These are phyloP conservation scores for Dasyornis broadbenti DNA, from an alignment of 2,113 vertebrate genomes.

Conservation along the genomic window DNA sequence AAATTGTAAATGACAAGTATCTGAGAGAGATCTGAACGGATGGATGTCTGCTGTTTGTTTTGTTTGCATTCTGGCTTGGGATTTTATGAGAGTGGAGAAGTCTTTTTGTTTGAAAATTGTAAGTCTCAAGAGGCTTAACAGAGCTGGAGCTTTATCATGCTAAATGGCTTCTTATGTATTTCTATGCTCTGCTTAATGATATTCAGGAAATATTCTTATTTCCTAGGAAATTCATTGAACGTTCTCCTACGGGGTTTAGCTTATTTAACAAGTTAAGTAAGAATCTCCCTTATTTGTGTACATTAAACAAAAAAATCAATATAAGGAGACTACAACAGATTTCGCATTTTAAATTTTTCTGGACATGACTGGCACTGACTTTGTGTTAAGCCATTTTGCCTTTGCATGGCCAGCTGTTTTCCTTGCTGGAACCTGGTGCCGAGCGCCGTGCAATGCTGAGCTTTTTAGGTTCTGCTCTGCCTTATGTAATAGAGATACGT, in stretches of 20 bases:
- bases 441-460: background rate
- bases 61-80: background rate
- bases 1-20: background rate
- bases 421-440: background rate
- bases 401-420: background rate
- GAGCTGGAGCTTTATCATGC: slow-evolving; percentile 1
- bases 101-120: slow-evolving; percentile 5
- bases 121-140: background rate
- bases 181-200: background rate
- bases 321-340: background rate
- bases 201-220: slow-evolving; percentile 6
- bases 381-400: background rate
- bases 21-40: background rate
- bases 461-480: background rate
- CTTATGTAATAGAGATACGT: background rate
- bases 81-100: background rate
- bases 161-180: background rate
- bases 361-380: background rate
- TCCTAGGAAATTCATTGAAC: background rate
- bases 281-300: background rate
- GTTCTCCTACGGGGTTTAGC: background rate
- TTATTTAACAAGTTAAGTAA: background rate
- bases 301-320: background rate
- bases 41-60: background rate
- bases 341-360: background rate